Evolutionary conservation across 2,888 invertebrate genomes (phyloP).

Genomic region (Podabrus alpinus): DNA sequence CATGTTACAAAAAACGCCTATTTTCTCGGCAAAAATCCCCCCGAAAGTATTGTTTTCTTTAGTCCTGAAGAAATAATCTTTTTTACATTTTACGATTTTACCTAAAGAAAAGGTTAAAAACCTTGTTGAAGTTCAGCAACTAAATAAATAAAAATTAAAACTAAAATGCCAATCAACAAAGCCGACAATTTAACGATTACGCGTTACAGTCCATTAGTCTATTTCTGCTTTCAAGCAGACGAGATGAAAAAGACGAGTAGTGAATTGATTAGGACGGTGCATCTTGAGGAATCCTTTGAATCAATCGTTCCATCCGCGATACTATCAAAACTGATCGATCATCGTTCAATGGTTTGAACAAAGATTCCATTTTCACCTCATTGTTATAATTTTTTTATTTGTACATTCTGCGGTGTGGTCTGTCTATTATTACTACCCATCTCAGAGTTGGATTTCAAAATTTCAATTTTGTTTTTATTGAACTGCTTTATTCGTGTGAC

Average conservation of each 20-base stretch:
- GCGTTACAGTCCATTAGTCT: slow-evolving; percentile 35
- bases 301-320: slow-evolving; percentile 43
- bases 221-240: slow-evolving; percentile 19
- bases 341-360: slow-evolving; percentile 27
- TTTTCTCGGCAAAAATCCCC: too few species aligned
- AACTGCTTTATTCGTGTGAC: not conserved
- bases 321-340: slow-evolving; percentile 43
- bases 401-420: not conserved
- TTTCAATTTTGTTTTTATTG: not conserved
- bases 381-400: not conserved
- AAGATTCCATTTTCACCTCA: not conserved
- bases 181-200: not conserved
- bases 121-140: too few species aligned
- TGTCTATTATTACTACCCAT: too few species aligned
- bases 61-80: not conserved
- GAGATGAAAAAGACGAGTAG: slow-evolving; percentile 35
- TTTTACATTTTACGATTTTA: too few species aligned
- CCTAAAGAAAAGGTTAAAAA: too few species aligned
- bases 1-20: too few species aligned
- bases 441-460: not conserved
- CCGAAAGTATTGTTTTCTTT: too few species aligned
- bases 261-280: slow-evolving; percentile 43
- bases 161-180: not conserved
- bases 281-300: slow-evolving; percentile 38
- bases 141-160: too few species aligned